A percentile compares a stretch with the other conserved stretches of the same genome.
These are phyloP conservation scores for Argynnis bischoffii DNA, from an alignment of 2,888 invertebrate species.

Conservation along the genomic window DNA sequence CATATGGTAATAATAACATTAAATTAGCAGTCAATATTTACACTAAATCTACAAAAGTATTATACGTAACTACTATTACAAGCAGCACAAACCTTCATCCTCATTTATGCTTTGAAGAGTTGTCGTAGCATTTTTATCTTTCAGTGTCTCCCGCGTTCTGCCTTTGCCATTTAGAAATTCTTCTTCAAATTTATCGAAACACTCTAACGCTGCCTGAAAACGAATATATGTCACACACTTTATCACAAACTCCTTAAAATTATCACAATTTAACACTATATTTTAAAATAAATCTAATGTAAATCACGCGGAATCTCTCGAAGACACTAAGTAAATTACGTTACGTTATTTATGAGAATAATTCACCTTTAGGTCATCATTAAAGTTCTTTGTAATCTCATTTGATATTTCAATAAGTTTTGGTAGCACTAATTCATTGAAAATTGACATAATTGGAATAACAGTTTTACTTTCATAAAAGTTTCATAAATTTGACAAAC, in stretches of 20 bases:
- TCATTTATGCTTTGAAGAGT: constrained; percentile 70
- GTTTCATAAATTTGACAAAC: constrained; percentile 61
- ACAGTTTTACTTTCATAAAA: constrained; percentile 57
- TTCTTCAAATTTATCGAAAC: constrained; percentile 65
- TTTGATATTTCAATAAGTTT: constrained; percentile 65
- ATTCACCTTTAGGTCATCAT: constrained; percentile 68
- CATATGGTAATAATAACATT: too few relatives aligned
- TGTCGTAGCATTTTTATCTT: constrained; percentile 57
- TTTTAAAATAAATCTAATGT: constrained; percentile 9
- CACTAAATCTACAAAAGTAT: too few relatives aligned
- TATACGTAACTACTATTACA: neutral
- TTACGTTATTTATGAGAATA: constrained; percentile 21
- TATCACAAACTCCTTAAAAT: constrained; percentile 31
- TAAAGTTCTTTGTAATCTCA: constrained; percentile 53
- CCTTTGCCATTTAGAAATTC: constrained; percentile 58
- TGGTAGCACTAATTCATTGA: constrained; percentile 61
- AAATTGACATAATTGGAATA: constrained; percentile 69
- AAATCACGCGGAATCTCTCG: constrained; percentile 13
- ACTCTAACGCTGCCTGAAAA: constrained; percentile 62
- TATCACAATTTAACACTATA: constrained; percentile 25
- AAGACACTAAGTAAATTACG: neutral
- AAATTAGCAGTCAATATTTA: too few relatives aligned
- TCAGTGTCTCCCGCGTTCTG: constrained; percentile 55
- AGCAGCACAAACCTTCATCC: constrained; percentile 60
- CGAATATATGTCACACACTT: constrained; percentile 41